Evolutionary conservation across 2,888 invertebrate genomes (phyloP), one percentile per base, ranked within the genome.

Genomic region (Phalangium opilio): DNA sequence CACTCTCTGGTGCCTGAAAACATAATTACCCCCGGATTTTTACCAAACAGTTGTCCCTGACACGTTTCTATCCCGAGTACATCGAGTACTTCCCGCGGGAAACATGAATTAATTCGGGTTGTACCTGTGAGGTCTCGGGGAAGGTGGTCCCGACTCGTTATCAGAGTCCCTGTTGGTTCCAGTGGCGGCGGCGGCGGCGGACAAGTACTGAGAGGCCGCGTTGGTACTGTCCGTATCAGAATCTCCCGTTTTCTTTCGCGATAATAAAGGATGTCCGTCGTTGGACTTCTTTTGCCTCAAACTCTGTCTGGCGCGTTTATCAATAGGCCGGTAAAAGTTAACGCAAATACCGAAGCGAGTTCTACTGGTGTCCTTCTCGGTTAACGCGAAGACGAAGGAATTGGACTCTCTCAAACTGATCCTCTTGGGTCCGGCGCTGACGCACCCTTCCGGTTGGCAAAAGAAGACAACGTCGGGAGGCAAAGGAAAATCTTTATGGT

Each of bases 381-480:
- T 99, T 57, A 98, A 75, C 8, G 90, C 90, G 67, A 96, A 98
- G 14, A 96, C 93, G 69, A 98, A 98, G 14, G 95, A 93, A 21
- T 86, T 84, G 44, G 90, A 84, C 67, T 98, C 95, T 50, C 91
- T 73, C 42, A 81, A 71, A 34, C 80, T 79, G 17, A 83, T 80
- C 53, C 84, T 77, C 59, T 86, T 78, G 7, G 89, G 89, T 12
- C 90, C 89, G 52, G 89, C 83, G 52, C 70, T 71, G 45, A 72
- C 82, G 67, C 96, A 98, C 47, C 98, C 98, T 70, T 99, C 98
- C 2, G 98, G 98, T 68, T 99, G 98, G 64, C 98, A 98, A 71
- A 98, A 98, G 70, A 91, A 96, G 20, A 96, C 93, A 78, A 98
- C 95, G 68, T 99, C 98, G 63, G 90, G 73, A 1, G 98, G 95